Evolutionary conservation across 2,113 vertebrate genomes (phyloP).

Genomic region (Hippocampus abdominalis): DNA sequence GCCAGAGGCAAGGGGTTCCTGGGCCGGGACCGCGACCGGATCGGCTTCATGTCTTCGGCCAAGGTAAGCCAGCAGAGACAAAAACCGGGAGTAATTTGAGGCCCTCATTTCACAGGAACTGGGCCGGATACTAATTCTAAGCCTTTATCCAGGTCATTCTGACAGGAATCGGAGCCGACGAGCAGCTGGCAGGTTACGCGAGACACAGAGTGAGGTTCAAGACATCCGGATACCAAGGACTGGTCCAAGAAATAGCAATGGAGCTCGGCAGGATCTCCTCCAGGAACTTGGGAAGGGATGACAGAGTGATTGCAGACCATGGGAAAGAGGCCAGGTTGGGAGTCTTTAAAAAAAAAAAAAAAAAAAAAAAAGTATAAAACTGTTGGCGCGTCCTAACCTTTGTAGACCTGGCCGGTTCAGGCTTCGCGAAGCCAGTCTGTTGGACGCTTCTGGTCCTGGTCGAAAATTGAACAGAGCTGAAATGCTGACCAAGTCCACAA

Average conservation of each 20-base stretch:
- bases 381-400: background rate
- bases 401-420: too few relatives aligned
- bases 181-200: slow-evolving; percentile 93
- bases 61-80: slow-evolving; percentile 73
- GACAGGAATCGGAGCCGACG: slow-evolving; percentile 92
- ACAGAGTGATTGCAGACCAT: slow-evolving; percentile 87
- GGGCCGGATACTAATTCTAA: background rate
- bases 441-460: too few relatives aligned
- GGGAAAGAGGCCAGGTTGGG: slow-evolving; percentile 90
- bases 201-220: slow-evolving; percentile 84
- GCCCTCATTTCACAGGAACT: background rate
- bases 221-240: slow-evolving; percentile 71
- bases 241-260: slow-evolving; percentile 84
- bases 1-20: slow-evolving; percentile 80
- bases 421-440: too few relatives aligned
- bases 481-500: too few relatives aligned
- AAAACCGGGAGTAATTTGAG: background rate
- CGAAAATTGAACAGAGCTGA: too few relatives aligned
- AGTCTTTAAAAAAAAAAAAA: too few relatives aligned
- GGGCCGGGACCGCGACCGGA: slow-evolving; percentile 49
- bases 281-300: slow-evolving; percentile 92
- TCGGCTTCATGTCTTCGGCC: slow-evolving; percentile 75
- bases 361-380: too few relatives aligned
- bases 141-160: slow-evolving; percentile 78
- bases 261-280: slow-evolving; percentile 87